phyloP scores from a whole-genome alignment of 2,113 vertebrate species.

The Eptatretus burgeri region DNA sequence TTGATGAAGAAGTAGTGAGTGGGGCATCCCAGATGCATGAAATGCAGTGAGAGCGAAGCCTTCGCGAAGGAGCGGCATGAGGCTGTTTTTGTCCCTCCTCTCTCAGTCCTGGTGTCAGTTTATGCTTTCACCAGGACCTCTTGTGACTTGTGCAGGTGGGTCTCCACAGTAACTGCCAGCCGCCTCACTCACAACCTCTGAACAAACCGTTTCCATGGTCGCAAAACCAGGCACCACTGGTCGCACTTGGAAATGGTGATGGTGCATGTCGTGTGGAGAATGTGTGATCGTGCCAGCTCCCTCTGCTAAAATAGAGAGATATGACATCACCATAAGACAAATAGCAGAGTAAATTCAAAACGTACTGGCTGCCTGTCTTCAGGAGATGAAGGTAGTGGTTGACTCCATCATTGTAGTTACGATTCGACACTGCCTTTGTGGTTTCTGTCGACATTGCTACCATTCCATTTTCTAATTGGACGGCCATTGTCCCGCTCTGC shows the following conservation, averaged over 20 bases:
- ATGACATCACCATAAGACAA: neutral
- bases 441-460: neutral
- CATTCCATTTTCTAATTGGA: neutral
- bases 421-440: neutral
- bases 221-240: neutral
- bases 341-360: neutral
- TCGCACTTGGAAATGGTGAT: neutral
- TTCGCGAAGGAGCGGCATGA: too few species aligned
- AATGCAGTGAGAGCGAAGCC: too few species aligned
- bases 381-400: slow-evolving; percentile 1
- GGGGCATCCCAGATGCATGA: too few species aligned
- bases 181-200: too few species aligned
- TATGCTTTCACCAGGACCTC: too few species aligned
- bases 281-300: neutral
- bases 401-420: slow-evolving; percentile 1
- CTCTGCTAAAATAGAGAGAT: neutral
- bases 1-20: too few species aligned
- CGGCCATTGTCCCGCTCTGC: neutral
- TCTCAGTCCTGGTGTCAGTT: too few species aligned
- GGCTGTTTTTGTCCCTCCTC: too few species aligned
- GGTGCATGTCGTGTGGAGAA: neutral
- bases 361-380: neutral
- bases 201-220: neutral
- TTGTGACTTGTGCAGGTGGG: too few species aligned
- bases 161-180: too few species aligned